phyloP scores from a whole-genome alignment of 2,888 invertebrate species.

The Calameuta pallipes region DNA sequence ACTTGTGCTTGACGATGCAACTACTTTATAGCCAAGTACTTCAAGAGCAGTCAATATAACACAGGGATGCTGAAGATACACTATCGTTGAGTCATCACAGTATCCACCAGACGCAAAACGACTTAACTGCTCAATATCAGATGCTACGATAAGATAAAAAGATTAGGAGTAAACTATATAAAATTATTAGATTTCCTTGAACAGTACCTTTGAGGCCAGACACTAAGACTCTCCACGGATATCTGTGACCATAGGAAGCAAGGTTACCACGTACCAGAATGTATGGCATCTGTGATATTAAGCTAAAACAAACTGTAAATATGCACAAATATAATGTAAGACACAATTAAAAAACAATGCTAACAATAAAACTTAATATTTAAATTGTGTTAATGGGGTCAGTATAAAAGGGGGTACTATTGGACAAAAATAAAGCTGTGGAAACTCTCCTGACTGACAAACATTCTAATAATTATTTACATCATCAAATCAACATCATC shows the following conservation, averaged over 20 bases:
- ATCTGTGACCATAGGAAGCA: constrained; percentile 86
- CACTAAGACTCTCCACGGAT: constrained; percentile 89
- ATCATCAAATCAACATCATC: neutral
- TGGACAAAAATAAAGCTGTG: neutral
- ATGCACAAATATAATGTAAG: constrained; percentile 10
- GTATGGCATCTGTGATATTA: constrained; percentile 79
- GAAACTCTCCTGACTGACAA: neutral
- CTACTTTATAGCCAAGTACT: constrained; percentile 89
- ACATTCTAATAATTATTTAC: neutral
- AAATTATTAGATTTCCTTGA: constrained; percentile 11
- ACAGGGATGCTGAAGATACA: constrained; percentile 88
- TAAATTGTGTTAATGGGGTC: neutral
- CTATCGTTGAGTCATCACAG: constrained; percentile 86
- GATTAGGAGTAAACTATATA: constrained; percentile 23
- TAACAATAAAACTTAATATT: neutral
- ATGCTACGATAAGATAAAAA: constrained; percentile 68
- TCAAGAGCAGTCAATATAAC: constrained; percentile 88
- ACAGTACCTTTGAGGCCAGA: constrained; percentile 84
- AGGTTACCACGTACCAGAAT: constrained; percentile 90
- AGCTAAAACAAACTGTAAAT: constrained; percentile 35
- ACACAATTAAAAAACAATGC: neutral
- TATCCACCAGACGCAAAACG: constrained; percentile 87
- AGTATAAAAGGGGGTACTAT: neutral
- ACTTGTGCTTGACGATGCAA: constrained; percentile 86
- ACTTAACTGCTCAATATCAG: constrained; percentile 85